Base-by-base conservation (phyloP, 64 coral and sea anemone species). In the Porites lutea region DNA sequence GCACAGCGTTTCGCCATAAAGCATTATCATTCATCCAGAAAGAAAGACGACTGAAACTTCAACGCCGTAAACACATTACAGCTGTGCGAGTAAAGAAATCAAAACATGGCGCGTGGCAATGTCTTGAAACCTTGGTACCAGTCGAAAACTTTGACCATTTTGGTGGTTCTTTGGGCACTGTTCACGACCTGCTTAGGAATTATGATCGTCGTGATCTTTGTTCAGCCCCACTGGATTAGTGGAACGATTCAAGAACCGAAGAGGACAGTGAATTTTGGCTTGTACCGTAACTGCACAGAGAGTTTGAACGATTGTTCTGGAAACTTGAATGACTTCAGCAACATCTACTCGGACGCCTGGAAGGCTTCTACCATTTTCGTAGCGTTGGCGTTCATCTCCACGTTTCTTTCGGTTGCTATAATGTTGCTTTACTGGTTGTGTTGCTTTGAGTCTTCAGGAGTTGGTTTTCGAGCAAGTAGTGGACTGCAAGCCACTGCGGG, bases 221-320 rank as follows among this genome's bases (percentile, higher is more conserved):
- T 99, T 61, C 97, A 99, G 73, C 94, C 97, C 1, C 97, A 99
- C 20, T 99, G 97, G 97, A 55, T 99, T 8, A 92, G 89, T 20
- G 94, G 97, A 61, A 71, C 46, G 48, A 9, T 14, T 50, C 3
- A 27, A 16, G 27, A 59, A 5, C 72, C 48, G 44, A 88, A 92
- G 57, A 58, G 48, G 13, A 59, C 80, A 5, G 82, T 86, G 19
- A 88, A 93, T 68, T 99, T 99, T 20, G 97, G 97, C 58, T 77
- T 99, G 14, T 99, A 99, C 51, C 82, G 97, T 48, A 92, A 75
- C 65, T 99, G 97, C 48, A 55, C 94, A 5, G 88, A 84, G 48
- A 93, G 90, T n/a, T 77, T 89, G 77, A 72, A 76, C 71, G 64
- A 72, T 13, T 99, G 97, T 16, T 82, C 95, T 13, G 97, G 94